phyloP scores from a whole-genome alignment of 23 tunicate species.

The Halocynthia roretzi region DNA sequence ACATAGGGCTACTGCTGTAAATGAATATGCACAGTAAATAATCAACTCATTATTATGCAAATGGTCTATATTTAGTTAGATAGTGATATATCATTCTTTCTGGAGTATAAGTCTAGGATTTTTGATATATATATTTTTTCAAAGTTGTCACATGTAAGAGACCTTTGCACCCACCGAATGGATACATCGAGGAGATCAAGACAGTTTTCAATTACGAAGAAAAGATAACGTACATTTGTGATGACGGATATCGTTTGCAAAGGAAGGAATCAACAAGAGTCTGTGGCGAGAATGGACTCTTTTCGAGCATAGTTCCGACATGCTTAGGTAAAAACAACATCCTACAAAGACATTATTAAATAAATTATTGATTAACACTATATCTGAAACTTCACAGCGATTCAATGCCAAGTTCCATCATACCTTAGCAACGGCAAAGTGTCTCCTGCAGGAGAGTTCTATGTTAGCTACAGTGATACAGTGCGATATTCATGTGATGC shows the following conservation, averaged over 20 bases:
- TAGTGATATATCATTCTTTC: no score
- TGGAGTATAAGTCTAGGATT: background rate
- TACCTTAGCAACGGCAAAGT: constrained; percentile 20
- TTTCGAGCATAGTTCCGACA: constrained; percentile 14
- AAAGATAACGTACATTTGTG: constrained; percentile 3
- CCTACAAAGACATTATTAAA: background rate
- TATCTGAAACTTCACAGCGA: constrained; percentile 5
- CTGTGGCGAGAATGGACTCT: constrained; percentile 15
- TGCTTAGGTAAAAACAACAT: constrained; percentile 11
- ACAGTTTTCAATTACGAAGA: constrained; percentile 2
- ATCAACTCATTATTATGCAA: no score
- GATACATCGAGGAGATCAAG: background rate
- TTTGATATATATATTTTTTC: background rate
- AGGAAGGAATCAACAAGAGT: constrained; percentile 2
- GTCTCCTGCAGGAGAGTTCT: background rate
- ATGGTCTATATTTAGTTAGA: no score
- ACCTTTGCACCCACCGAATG: constrained; percentile 4
- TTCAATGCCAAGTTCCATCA: constrained; percentile 9
- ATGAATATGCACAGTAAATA: no score
- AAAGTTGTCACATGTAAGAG: constrained; percentile 14
- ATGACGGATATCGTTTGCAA: constrained; percentile 20
- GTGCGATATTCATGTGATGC: constrained; percentile 16
- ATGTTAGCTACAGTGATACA: constrained; percentile 3
- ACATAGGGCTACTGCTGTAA: no score
- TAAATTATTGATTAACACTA: background rate